Evolutionary conservation across 2,888 invertebrate species (phyloP).

Genomic region (Xylota sylvarum): DNA sequence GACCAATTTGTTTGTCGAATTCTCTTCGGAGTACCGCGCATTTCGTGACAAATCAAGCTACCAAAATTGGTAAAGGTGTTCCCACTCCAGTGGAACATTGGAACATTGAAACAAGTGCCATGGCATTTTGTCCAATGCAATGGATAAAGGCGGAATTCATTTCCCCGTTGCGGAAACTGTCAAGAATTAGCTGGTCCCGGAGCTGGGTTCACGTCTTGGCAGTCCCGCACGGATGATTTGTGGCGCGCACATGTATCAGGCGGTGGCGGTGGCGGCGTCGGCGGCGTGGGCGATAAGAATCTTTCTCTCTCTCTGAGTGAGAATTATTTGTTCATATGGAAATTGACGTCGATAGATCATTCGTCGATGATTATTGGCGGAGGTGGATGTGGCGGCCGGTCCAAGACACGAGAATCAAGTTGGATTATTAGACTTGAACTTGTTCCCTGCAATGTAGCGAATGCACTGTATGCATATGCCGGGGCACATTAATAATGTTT

Average conservation of each 20-base stretch:
- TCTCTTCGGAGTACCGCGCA: constrained; percentile 62
- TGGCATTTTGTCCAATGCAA: constrained; percentile 29
- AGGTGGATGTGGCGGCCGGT: constrained; percentile 36
- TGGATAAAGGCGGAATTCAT: constrained; percentile 62
- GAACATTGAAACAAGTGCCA: constrained; percentile 60
- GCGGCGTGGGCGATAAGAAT: constrained; percentile 75
- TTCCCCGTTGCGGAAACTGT: constrained; percentile 72
- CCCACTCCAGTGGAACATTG: neutral
- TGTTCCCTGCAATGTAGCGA: constrained; percentile 38
- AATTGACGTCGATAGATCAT: constrained; percentile 77
- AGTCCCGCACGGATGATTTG: constrained; percentile 57
- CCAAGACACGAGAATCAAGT: constrained; percentile 65
- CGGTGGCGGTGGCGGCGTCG: neutral
- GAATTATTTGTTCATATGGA: constrained; percentile 77
- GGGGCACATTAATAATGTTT: constrained; percentile 30
- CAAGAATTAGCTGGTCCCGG: constrained; percentile 67
- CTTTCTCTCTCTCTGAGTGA: constrained; percentile 50
- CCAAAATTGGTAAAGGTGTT: constrained; percentile 82
- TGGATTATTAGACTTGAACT: constrained; percentile 76
- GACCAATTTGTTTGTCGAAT: constrained; percentile 84
- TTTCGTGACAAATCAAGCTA: constrained; percentile 84
- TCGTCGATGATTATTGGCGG: constrained; percentile 72
- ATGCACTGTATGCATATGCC: constrained; percentile 34
- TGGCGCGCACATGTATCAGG: constrained; percentile 56
- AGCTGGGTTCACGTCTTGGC: constrained; percentile 21